Evolutionary conservation across 1,140 invertebrate genomes (phyloP), one percentile per base, ranked within the genome.

Genomic region (Ceratoteleas bidentatus): DNA sequence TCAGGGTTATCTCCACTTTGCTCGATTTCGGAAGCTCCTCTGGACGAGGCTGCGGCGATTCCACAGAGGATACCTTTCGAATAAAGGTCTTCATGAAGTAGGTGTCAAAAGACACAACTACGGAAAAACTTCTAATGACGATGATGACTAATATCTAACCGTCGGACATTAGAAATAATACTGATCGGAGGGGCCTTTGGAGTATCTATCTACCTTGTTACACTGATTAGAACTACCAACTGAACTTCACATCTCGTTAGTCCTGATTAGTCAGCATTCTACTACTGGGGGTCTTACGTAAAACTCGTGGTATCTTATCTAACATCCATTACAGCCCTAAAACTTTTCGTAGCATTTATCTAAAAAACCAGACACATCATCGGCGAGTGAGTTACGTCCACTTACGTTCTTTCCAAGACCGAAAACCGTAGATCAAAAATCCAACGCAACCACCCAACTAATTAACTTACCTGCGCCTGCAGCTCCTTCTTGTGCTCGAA

Each of bases 1-100:
- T 94, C 8, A 94, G 84, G 1, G 93, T 94, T 43, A 95, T 94
- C 68, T 94, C 94, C 66, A 94, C 93, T 86, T 94, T 94, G 15
- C 92, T 92, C 2, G 92, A 92, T 49, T 92, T 86, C 11, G 88
- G 90, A 74, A 87, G 85, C 40, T 90, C 88, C 0, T 88, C 87
- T 40, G 85, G 9, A 8, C 15, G 60, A 50, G 9, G 73, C 66
- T 47, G 52, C 58, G 3, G 85, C 68, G 34, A 70, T 9, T 69
- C 75, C 5, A 72, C 68, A 13, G 74, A 58, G 5, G 85, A 73
- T 6, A 87, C 81, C 85, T 45, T 62, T 40, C 0, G 34, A 16
- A 62, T 15, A 3, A 47, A 40, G 10, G 10, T 40, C 7, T 3
- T 40, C 6, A 40, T 40, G 36, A 40, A 40, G 6, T 8, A 40